Base-by-base conservation (phyloP, 2,113 vertebrate species). In the Aix galericulata region DNA sequence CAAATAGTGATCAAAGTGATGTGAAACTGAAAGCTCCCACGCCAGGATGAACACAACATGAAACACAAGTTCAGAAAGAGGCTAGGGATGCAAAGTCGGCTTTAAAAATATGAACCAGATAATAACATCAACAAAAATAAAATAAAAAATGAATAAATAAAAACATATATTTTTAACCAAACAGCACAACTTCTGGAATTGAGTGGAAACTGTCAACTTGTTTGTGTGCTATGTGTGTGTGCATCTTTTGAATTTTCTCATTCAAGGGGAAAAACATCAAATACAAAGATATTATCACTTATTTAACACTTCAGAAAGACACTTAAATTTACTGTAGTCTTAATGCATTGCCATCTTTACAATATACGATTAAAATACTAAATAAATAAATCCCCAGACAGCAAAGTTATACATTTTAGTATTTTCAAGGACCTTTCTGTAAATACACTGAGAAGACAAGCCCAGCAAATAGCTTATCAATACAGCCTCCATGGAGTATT, bases 401-500 rank as follows among this genome's bases (percentile, higher is more conserved):
- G 74, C 5, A 4, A 71, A 89, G 79, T 46, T 34, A 86, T 94
- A 95, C 22, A 89, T 93, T 96, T 82, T 75, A 93, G 72, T 94
- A 91, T 96, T 96, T 96, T 97, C 89, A 89, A 96, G 52, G 40
- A 91, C 81, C n/a, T 94, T 95, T 95, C 66, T 25, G 23, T 66
- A 91, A 91, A 88, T 62, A 81, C 5, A 93, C 67, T 88, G 92
- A 97, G 96, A 96, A 93, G 63, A 93, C 56, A 95, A 94, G 95
- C 50, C 42, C 62, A 84, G 87, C 2, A 10, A 91, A 83, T 80
- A 94, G 95, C 75, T 96, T 95, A 94, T 92, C 94, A 89, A 93
- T 86, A 93, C 83, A 94, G 73, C 59, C 91, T 96, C 91, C 92
- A 59, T 83, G 48, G 88, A 97, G 93, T 96, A 91, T 96, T 97